phyloP scores from a whole-genome alignment of 2,888 invertebrate genomes.

The Nymphalis c-album region DNA sequence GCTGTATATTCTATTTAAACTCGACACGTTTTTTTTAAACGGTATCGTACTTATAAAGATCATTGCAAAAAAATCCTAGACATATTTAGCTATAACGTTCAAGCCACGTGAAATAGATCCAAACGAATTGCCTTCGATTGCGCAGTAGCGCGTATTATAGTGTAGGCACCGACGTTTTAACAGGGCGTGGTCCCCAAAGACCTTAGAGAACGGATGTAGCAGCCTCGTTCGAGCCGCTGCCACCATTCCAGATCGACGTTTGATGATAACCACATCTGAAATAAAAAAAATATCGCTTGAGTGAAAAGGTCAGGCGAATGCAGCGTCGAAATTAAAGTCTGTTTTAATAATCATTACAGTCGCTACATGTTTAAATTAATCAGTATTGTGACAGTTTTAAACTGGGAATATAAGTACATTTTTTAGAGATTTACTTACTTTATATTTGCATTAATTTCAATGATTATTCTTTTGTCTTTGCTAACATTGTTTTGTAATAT shows the following conservation, averaged over 20 bases:
- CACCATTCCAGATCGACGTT: conserved; percentile 65
- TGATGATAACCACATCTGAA: conserved; percentile 72
- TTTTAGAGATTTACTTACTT: not conserved
- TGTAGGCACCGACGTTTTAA: conserved; percentile 60
- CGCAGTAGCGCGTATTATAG: conserved; percentile 55
- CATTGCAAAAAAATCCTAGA: conserved; percentile 38
- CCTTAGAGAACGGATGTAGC: conserved; percentile 75
- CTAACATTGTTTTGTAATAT: no score
- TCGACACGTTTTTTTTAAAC: conserved; percentile 18
- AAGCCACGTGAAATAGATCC: conserved; percentile 45
- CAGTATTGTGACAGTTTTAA: conserved; percentile 41
- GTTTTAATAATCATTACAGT: conserved; percentile 70
- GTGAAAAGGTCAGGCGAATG: conserved; percentile 75
- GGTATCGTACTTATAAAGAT: conserved; percentile 29
- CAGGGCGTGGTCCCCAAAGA: conserved; percentile 70
- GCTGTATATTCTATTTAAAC: conserved; percentile 14
- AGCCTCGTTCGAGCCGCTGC: conserved; percentile 65
- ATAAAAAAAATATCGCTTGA: conserved; percentile 63
- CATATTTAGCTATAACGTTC: conserved; percentile 44
- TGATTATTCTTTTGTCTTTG: no score
- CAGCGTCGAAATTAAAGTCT: conserved; percentile 68
- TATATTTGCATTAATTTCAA: not conserved
- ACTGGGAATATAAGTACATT: not conserved
- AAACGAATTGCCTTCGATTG: conserved; percentile 46
- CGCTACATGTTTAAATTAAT: conserved; percentile 57